Evolutionary conservation across 2,888 invertebrate species (phyloP).

Genomic region (Brenthis daphne): DNA sequence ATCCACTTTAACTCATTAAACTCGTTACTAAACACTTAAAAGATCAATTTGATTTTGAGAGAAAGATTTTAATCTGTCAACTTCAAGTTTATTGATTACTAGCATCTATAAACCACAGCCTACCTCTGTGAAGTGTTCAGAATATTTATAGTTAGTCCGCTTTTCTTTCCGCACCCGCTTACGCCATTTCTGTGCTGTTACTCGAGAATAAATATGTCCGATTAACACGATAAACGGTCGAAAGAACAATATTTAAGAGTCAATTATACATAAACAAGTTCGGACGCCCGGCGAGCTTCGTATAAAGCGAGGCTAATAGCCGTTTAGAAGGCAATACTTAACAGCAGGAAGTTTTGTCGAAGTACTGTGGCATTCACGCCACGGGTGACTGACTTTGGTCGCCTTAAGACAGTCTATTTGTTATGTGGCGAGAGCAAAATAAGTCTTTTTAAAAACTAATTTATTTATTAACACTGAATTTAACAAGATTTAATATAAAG

Average conservation of each 20-base stretch:
- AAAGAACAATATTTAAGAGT: slow-evolving; percentile 76
- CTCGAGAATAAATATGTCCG: slow-evolving; percentile 70
- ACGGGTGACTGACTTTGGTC: slow-evolving; percentile 54
- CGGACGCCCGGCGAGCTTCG: slow-evolving; percentile 63
- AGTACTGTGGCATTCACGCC: slow-evolving; percentile 56
- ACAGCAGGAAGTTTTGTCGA: slow-evolving; percentile 72
- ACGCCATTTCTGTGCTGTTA: slow-evolving; percentile 41
- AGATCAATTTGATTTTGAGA: too few species aligned
- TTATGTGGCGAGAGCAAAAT: too few species aligned
- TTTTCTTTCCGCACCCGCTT: slow-evolving; percentile 33
- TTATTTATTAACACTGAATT: too few species aligned
- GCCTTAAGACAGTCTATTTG: slow-evolving; percentile 64
- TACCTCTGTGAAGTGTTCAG: slow-evolving; percentile 10
- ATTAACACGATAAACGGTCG: slow-evolving; percentile 68
- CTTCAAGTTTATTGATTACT: neutral
- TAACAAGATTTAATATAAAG: too few species aligned
- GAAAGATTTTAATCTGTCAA: too few species aligned
- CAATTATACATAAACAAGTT: slow-evolving; percentile 73
- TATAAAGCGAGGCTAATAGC: slow-evolving; percentile 74
- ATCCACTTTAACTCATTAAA: too few species aligned
- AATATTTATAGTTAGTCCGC: slow-evolving; percentile 17
- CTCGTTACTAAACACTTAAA: too few species aligned
- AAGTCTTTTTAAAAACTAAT: too few species aligned
- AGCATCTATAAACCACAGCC: slow-evolving; percentile 6
- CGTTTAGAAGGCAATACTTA: slow-evolving; percentile 65